These are phyloP conservation scores for Poliocrania exsul DNA, from an alignment of 2,797 vertebrate genomes.

Conservation along the genomic window DNA sequence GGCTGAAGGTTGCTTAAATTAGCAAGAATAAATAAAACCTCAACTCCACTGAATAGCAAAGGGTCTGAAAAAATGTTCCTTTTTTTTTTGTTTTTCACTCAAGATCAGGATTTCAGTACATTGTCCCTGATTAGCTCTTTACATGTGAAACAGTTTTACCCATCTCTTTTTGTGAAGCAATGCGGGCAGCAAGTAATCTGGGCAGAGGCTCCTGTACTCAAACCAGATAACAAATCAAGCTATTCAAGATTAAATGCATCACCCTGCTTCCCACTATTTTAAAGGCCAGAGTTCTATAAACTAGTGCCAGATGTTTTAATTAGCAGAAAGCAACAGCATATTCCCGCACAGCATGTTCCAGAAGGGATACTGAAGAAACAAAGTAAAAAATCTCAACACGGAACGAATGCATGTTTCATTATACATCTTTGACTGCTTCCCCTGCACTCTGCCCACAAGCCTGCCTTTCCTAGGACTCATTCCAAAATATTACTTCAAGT, in stretches of 20 bases:
- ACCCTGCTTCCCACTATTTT: constrained; percentile 23
- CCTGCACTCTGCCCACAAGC: constrained; percentile 1
- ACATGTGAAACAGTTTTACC: neutral
- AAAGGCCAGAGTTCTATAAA: constrained; percentile 50
- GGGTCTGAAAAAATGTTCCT: neutral
- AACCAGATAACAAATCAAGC: constrained; percentile 39
- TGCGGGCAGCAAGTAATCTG: neutral
- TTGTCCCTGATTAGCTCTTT: neutral
- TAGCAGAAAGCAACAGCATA: constrained; percentile 58
- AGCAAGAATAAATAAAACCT: constrained; percentile 24
- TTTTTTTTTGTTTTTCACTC: neutral
- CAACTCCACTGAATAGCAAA: neutral
- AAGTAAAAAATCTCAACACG: constrained; percentile 33
- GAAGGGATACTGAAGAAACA: constrained; percentile 39
- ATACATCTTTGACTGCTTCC: constrained; percentile 11
- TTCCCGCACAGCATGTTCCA: constrained; percentile 50
- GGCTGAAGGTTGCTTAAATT: constrained; percentile 8
- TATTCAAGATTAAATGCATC: constrained; percentile 34
- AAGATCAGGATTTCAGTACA: neutral
- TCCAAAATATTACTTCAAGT: constrained; percentile 48
- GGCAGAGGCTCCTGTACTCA: neutral
- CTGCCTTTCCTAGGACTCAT: neutral
- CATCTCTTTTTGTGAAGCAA: neutral
- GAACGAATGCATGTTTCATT: constrained; percentile 21
- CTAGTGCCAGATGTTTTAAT: constrained; percentile 67